phyloP scores from a whole-genome alignment of 2,888 invertebrate species.

The Neoitamus cyanurus region DNA sequence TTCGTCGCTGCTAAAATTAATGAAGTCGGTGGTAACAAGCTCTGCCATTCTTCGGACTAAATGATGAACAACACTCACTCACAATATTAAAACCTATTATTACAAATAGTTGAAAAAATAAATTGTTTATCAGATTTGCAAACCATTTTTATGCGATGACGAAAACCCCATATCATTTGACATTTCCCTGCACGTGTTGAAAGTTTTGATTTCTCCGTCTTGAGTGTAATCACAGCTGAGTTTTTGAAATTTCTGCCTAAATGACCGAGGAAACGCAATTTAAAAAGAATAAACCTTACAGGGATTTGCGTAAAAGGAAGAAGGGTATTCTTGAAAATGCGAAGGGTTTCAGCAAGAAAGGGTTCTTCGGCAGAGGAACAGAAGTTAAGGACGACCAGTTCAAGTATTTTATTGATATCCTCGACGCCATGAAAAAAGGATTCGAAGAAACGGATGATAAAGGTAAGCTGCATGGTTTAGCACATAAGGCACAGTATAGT shows the following conservation, averaged over 20 bases:
- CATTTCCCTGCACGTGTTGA: neutral
- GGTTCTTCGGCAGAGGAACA: slow-evolving; percentile 77
- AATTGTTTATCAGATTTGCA: neutral
- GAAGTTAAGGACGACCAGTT: slow-evolving; percentile 79
- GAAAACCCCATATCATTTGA: neutral
- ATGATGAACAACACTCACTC: too few species aligned
- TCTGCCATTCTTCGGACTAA: too few species aligned
- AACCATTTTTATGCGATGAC: neutral
- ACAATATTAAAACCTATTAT: too few species aligned
- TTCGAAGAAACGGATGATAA: slow-evolving; percentile 79
- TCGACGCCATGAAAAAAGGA: slow-evolving; percentile 77
- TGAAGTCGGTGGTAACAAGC: too few species aligned
- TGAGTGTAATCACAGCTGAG: neutral
- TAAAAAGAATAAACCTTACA: neutral
- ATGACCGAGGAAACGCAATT: neutral
- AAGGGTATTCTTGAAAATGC: slow-evolving; percentile 72
- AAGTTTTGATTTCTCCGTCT: neutral
- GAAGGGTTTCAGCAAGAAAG: slow-evolving; percentile 80
- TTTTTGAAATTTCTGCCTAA: neutral
- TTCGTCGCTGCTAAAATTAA: too few species aligned
- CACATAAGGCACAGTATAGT: too few species aligned
- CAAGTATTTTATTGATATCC: slow-evolving; percentile 80
- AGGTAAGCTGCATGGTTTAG: too few species aligned
- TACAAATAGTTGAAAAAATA: neutral
- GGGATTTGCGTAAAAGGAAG: slow-evolving; percentile 53